Conservation (phyloP, 2,113 vertebrate genomes). For the Macquaria australasica region DNA sequence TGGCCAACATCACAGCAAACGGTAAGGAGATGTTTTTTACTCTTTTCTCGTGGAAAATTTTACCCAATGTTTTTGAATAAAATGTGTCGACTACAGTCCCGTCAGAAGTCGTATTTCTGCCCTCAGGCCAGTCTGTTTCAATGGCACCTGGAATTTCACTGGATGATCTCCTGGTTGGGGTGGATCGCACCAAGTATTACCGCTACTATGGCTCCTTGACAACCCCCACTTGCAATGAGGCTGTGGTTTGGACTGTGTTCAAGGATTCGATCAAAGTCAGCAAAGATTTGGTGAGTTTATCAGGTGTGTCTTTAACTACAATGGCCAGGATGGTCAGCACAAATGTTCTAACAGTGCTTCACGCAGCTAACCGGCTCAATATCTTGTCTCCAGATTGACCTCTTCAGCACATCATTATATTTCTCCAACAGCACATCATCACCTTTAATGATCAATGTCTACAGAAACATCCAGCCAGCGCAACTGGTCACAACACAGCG, state of each 20-base stretch:
- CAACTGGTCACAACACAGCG: slow-evolving; percentile 51
- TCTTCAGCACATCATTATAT: slow-evolving; percentile 57
- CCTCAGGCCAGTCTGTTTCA: neutral
- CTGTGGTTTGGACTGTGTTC: slow-evolving; percentile 85
- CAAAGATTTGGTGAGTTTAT: slow-evolving; percentile 71
- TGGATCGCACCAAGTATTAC: slow-evolving; percentile 73
- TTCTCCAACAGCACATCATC: slow-evolving; percentile 13
- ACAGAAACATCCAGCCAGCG: slow-evolving; percentile 52
- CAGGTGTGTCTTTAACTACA: too few species aligned
- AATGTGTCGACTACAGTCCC: neutral
- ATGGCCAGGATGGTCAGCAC: too few species aligned
- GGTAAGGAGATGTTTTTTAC: slow-evolving; percentile 51
- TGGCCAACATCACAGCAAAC: slow-evolving; percentile 37
- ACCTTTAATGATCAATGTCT: slow-evolving; percentile 49
- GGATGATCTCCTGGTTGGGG: slow-evolving; percentile 57
- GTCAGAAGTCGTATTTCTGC: neutral
- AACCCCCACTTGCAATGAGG: slow-evolving; percentile 76
- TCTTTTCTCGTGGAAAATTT: neutral
- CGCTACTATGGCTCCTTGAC: slow-evolving; percentile 85
- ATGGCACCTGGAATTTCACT: slow-evolving; percentile 49
- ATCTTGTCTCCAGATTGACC: slow-evolving; percentile 68
- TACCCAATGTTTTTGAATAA: neutral
- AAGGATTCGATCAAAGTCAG: slow-evolving; percentile 78
- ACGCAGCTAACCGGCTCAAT: neutral
- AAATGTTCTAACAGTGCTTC: neutral